Percentiles rank a stretch among this genome's conserved stretches.
These are phyloP conservation scores for Therioaphis trifolii DNA, from an alignment of 2,888 invertebrate species.

Conservation along the genomic window DNA sequence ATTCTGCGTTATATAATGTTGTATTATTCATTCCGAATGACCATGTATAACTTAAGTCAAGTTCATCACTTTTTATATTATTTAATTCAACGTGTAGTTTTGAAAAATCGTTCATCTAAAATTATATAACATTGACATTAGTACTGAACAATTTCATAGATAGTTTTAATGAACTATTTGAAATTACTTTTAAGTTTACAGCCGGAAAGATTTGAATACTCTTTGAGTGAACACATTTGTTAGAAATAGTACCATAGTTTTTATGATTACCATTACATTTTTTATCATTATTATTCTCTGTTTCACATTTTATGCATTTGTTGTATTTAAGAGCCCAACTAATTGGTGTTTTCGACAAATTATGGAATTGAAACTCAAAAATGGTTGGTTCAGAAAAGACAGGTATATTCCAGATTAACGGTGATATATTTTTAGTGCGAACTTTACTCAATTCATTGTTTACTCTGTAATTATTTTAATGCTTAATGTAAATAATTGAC, in stretches of 20 bases:
- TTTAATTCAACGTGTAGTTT: slow-evolving; percentile 31
- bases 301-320: slow-evolving; percentile 31
- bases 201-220: slow-evolving; percentile 16
- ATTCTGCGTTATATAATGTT: not conserved
- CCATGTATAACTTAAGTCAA: slow-evolving; percentile 32
- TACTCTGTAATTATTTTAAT: slow-evolving; percentile 30
- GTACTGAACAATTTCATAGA: not conserved
- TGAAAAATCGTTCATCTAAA: slow-evolving; percentile 35
- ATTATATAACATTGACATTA: not conserved
- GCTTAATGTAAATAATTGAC: not conserved
- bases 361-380: slow-evolving; percentile 44
- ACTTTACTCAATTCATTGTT: slow-evolving; percentile 31
- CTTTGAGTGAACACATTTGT: slow-evolving; percentile 41
- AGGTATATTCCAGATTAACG: slow-evolving; percentile 40
- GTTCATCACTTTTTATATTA: not conserved
- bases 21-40: not conserved
- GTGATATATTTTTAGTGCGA: slow-evolving; percentile 3
- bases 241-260: not conserved
- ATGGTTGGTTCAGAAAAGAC: slow-evolving; percentile 22
- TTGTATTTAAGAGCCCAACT: slow-evolving; percentile 28
- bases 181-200: slow-evolving; percentile 34
- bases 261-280: not conserved
- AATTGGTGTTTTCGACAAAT: slow-evolving; percentile 10
- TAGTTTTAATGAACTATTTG: not conserved
- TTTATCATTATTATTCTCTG: not conserved